Percentiles rank a stretch among this genome's conserved stretches.
phyloP scores from a whole-genome alignment of 2,113 vertebrate species.

The Capreolus pygargus region DNA sequence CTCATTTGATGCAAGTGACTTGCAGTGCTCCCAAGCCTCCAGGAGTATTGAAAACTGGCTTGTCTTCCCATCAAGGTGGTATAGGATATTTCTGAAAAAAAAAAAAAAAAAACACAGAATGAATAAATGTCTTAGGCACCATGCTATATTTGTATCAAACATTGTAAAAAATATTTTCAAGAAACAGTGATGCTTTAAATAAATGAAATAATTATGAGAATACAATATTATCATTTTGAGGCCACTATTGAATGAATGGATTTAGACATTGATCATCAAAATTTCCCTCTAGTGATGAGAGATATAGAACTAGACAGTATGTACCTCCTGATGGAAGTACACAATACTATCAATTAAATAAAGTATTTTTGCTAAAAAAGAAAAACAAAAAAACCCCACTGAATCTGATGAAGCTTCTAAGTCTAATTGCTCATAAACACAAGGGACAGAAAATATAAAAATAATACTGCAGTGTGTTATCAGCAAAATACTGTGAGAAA shows the following conservation, averaged over 20 bases:
- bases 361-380: not conserved
- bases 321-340: not conserved
- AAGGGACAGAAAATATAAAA: not conserved
- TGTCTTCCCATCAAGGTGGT: slow-evolving; percentile 86
- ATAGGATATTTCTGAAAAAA: slow-evolving; percentile 91
- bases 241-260: not conserved
- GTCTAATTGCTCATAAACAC: not conserved
- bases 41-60: slow-evolving; percentile 88
- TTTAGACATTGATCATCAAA: not conserved
- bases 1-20: slow-evolving; percentile 82
- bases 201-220: not conserved
- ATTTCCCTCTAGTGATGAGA: not conserved
- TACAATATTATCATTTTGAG: not conserved
- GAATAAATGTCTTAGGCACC: slow-evolving; percentile 49
- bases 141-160: not conserved
- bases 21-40: slow-evolving; percentile 81
- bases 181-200: not conserved
- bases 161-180: not conserved
- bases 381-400: not conserved
- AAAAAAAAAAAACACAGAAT: slow-evolving; percentile 72
- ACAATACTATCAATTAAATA: not conserved
- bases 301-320: not conserved
- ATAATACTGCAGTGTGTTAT: not conserved
- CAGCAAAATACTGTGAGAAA: not conserved
- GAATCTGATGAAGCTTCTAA: not conserved